Percentiles rank a stretch among this genome's conserved stretches.
Evolutionary conservation across 1,140 invertebrate species (phyloP).

Genomic region (Leptopilina boulardi): DNA sequence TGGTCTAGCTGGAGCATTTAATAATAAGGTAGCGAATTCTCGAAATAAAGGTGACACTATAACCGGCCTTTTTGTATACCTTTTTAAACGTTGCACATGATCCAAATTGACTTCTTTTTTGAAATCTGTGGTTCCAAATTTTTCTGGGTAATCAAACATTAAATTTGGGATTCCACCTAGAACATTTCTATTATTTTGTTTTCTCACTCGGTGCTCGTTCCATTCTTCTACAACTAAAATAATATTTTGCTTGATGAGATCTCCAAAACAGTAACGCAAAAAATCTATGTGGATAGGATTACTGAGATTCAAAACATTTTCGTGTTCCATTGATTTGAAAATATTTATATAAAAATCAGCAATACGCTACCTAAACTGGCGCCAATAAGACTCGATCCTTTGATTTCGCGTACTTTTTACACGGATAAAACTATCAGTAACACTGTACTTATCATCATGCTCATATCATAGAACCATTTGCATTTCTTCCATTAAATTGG

Average conservation of each 20-base stretch:
- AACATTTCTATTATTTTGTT: conserved; percentile 22
- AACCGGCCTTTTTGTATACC: neutral
- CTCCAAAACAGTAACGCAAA: conserved; percentile 32
- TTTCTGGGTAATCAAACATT: too few species aligned
- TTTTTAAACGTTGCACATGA: neutral
- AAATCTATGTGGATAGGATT: conserved; percentile 19
- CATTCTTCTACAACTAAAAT: conserved; percentile 14
- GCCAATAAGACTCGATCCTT: conserved; percentile 35
- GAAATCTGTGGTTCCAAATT: too few species aligned
- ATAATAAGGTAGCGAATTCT: neutral
- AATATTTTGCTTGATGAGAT: neutral
- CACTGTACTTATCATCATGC: conserved; percentile 36
- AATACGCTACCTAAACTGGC: conserved; percentile 17
- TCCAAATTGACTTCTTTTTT: too few species aligned
- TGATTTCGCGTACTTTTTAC: conserved; percentile 40
- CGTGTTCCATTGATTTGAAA: conserved; percentile 31
- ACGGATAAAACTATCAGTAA: conserved; percentile 34
- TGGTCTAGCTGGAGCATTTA: neutral
- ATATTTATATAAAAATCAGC: conserved; percentile 27
- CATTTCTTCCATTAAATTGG: conserved; percentile 8
- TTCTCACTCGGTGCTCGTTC: conserved; percentile 32
- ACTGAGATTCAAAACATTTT: neutral
- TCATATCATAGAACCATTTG: conserved; percentile 30
- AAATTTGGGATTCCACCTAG: too few species aligned
- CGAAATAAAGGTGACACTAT: neutral